Evolutionary conservation across 2,888 invertebrate species (phyloP), one percentile per base, ranked within the genome.

Genomic region (Pedicia rivosa): DNA sequence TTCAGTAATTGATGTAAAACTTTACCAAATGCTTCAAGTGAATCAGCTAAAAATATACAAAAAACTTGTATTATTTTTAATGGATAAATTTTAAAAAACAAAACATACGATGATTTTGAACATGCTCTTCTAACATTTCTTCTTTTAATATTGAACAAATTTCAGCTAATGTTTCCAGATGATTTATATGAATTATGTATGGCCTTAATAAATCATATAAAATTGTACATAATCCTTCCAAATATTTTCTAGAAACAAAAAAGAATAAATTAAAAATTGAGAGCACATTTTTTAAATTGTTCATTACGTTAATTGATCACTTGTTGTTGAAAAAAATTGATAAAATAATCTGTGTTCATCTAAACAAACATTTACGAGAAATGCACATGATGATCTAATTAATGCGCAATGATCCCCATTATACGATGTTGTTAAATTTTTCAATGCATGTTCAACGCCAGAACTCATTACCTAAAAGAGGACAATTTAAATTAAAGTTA

Each of bases 131-230:
- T 8, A 92, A 65, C 72, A 94, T 87, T 64, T 94, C 91, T 37
- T 81, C 75, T 42, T 88, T 70, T 26, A 97, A 62, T 47, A 97
- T 94, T 28, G 86, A 82, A 55, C 97, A 97, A 35, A 98, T 75
- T 60, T 98, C 98, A 0, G 95, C 88, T 16, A 98, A 65, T 0
- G 97, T 95, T 66, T 98, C 98, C 53, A 98, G 65, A 58, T 98
- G 97, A 55, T 92, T 91, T 42, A 97, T 87, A 59, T 92, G 88
- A 43, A 98, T 92, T 38, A 98, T 80, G 48, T 87, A 76, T 1
- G 98, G 97, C 2, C 97, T 69, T 44, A 98, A 65, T 5, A 78
- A 77, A 56, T 98, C 97, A 55, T 98, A 98, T 22, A 95, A 59
- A 24, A 80, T 76, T 35, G 77, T 81, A 54, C 94, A 94, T 0